Base-by-base conservation (phyloP, 30 jellyfish, hydroid and myxozoan species). In the Rhopilema esculentum region DNA sequence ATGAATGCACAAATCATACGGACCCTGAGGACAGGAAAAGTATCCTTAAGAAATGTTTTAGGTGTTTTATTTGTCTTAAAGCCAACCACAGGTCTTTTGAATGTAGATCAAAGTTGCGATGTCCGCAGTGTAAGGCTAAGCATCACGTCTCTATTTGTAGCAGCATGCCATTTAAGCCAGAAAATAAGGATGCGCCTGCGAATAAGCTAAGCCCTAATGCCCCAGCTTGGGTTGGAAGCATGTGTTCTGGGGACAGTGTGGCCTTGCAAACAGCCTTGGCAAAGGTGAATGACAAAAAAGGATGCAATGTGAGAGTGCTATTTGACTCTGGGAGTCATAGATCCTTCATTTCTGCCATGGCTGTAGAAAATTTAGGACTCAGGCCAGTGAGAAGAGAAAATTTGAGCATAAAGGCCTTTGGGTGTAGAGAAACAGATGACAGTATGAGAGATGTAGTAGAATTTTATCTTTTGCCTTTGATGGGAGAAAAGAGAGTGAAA, bases 281-380 rank as follows among this genome's bases (percentile, higher is more conserved):
- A 66, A 80, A 80, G 6, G 90, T 80, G 90, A 22, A 80, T 28
- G 90, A 21, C 1, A 63, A 52, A 25, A 30, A 80, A 28, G 90
- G 74, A 22, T 0, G 78, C 12, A 83, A 50, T 1, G 92, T 83
- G 86, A n/a, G 85, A 40, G 85, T 69, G 31, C 69, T 68, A 8
- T 83, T 83, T 83, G 92, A 83, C 79, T 68, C 92, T 17, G 86
- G 78, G 32, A 83, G 92, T 69, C 92, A 83, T 27, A 69, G 86
- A 29, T 83, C 92, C 33, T 83, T 83, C 28, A 69, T 83, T 4
- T 9, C 85, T 67, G 92, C 85, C 85, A 23, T 15, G 77, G 85
- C 92, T 83, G 77, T 83, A 22, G 63, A 83, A 20, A 27, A 48
- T 4, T 26, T 83, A 70, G 85, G 92, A 0, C 25, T 83, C 23